Conservation (phyloP, 2,888 invertebrate species). For the Catocala nupta region DNA sequence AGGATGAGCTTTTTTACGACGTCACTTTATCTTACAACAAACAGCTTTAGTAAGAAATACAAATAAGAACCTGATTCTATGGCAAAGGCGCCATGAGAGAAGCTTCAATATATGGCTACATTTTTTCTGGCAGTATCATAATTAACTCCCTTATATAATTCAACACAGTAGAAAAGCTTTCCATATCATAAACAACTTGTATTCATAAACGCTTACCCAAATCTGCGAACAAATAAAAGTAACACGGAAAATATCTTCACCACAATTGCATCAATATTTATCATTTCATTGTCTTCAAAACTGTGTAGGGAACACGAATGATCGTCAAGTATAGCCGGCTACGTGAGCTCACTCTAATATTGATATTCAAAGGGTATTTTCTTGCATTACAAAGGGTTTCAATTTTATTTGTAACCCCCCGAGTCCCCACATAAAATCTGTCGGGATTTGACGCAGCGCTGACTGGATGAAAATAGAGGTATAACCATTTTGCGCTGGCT, state of each 20-base stretch:
- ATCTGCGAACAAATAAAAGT: constrained; percentile 3
- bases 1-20: too few relatives aligned
- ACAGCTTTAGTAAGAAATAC: too few relatives aligned
- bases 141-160: too few relatives aligned
- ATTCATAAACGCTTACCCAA: not conserved
- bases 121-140: too few relatives aligned
- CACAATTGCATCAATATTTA: constrained; percentile 28
- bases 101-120: too few relatives aligned
- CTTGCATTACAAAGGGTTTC: constrained; percentile 64
- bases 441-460: constrained; percentile 56
- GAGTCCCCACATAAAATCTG: constrained; percentile 53
- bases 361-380: constrained; percentile 61
- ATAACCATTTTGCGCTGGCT: constrained; percentile 39
- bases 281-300: constrained; percentile 19
- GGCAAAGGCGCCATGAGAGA: too few relatives aligned
- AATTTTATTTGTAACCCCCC: constrained; percentile 67
- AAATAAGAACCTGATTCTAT: too few relatives aligned
- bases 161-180: too few relatives aligned
- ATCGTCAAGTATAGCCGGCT: constrained; percentile 35
- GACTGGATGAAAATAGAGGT: constrained; percentile 54
- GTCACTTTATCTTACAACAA: too few relatives aligned
- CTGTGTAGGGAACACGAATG: constrained; percentile 24
- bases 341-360: constrained; percentile 51
- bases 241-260: constrained; percentile 19
- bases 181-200: not conserved